Base-by-base conservation (phyloP, 92 coral and sea anemone genomes). In the Muricea muricata region DNA sequence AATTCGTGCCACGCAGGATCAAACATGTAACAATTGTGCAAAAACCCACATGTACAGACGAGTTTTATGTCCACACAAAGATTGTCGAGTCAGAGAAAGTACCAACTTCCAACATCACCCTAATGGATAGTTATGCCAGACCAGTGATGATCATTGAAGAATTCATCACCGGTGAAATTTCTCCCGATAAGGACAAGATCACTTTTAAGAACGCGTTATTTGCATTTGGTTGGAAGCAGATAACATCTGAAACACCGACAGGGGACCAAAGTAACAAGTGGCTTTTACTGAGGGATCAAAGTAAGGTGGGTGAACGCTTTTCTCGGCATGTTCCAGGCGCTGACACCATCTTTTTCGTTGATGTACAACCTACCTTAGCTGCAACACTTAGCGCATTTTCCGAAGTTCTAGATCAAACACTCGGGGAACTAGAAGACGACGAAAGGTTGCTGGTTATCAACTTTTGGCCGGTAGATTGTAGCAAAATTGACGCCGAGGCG, bases 381-480 rank as follows among this genome's bases (percentile, higher is more conserved):
- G 34, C 66, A 48, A 31, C 24, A 12, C 33, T 60, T 29, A 7
- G 13, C 35, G 55, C 11, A 39, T 26, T 73, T 84, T 34, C 82
- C 50, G 73, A 56, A 33, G 48, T 7, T 28, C 50, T 21, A 25
- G 52, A 46, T 32, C 48, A 41, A 47, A 3, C 30, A 15, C 2
- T 37, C 6, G 0, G 30, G 4, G 41, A 26, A 46, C 13, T 14
- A 46, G 35, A 66, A 25, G 32, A 29, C 12, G 10, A 7, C 15
- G 72, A 78, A 6, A 87, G 56, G 13, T 50, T 70, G 7, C 73
- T 34, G 37, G 52, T 87, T 2, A 42, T 87, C 60, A 90, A 87
- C 79, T 90, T 90, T 28, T 85, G 78, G 79, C 93, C 93, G 8
- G 81, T 87, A 30, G 91, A 90, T 33, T 73, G 91, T 0, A 57